Percentiles rank a stretch among this genome's conserved stretches.
Evolutionary conservation across 2,113 vertebrate genomes (phyloP).

Genomic region (Myodes glareolus): DNA sequence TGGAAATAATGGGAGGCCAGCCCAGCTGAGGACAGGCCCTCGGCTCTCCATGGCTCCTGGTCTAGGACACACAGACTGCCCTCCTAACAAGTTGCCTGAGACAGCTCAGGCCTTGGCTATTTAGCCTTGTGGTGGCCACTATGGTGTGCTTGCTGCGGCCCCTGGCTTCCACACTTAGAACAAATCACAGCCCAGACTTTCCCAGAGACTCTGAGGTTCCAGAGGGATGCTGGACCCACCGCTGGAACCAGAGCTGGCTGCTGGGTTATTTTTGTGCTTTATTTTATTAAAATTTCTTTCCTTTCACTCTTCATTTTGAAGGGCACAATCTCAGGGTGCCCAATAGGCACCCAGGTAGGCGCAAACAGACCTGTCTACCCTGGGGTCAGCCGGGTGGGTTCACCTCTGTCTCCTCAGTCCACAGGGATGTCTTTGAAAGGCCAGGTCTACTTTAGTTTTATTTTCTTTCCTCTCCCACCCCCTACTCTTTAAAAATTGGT

Average conservation of each 20-base stretch:
- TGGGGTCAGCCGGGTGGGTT: neutral
- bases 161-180: slow-evolving; percentile 66
- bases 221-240: neutral
- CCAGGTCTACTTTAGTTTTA: slow-evolving; percentile 54
- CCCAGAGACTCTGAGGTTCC: slow-evolving; percentile 35
- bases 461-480: slow-evolving; percentile 26
- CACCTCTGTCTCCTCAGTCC: slow-evolving; percentile 43
- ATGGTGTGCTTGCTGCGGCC: slow-evolving; percentile 65
- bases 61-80: slow-evolving; percentile 61
- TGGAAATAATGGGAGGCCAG: slow-evolving; percentile 93
- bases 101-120: slow-evolving; percentile 70
- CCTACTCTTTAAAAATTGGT: slow-evolving; percentile 58
- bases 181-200: slow-evolving; percentile 41
- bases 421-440: slow-evolving; percentile 67
- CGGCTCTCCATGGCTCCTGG: slow-evolving; percentile 74
- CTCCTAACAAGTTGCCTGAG: neutral
- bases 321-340: slow-evolving; percentile 8
- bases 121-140: neutral
- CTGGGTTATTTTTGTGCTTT: slow-evolving; percentile 40
- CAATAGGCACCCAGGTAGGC: neutral
- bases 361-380: neutral
- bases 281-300: slow-evolving; percentile 70
- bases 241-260: neutral
- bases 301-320: slow-evolving; percentile 67
- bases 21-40: slow-evolving; percentile 73